Evolutionary conservation across 2,113 vertebrate genomes (phyloP).

Genomic region (Bubo bubo): DNA sequence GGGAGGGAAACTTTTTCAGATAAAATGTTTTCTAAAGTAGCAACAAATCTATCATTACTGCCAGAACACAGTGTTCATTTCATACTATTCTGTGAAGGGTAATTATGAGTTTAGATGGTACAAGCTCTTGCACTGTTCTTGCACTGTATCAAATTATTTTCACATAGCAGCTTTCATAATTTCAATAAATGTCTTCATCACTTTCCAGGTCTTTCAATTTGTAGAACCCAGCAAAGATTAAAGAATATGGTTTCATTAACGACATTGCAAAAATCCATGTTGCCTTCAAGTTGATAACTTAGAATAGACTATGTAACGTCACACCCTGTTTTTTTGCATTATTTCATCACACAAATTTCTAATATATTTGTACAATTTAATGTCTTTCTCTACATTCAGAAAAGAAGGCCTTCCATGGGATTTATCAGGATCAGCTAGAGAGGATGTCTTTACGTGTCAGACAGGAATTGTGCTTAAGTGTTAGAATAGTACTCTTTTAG

Average conservation of each 20-base stretch:
- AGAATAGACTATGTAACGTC: background rate
- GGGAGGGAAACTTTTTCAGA: background rate
- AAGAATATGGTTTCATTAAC: background rate
- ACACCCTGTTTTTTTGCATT: background rate
- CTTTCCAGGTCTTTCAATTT: background rate
- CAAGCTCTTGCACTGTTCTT: background rate
- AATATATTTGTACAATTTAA: background rate
- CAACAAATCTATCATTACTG: background rate
- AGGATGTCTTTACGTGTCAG: background rate
- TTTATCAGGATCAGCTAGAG: background rate
- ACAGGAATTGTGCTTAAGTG: background rate
- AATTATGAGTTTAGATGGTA: background rate
- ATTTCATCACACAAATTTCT: background rate
- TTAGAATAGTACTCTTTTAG: fast-evolving
- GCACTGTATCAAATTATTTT: background rate
- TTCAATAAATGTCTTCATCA: background rate
- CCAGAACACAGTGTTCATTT: background rate
- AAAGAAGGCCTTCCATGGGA: background rate
- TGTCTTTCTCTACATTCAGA: background rate
- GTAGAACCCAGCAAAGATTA: background rate
- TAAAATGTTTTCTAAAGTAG: background rate
- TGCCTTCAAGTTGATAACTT: background rate
- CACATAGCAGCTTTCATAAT: background rate
- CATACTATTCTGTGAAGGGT: background rate
- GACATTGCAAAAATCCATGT: background rate